A percentile compares a stretch with the other conserved stretches of the same genome.
These are phyloP conservation scores for Tiliacea aurago DNA, from an alignment of 2,888 invertebrate species.

Conservation along the genomic window DNA sequence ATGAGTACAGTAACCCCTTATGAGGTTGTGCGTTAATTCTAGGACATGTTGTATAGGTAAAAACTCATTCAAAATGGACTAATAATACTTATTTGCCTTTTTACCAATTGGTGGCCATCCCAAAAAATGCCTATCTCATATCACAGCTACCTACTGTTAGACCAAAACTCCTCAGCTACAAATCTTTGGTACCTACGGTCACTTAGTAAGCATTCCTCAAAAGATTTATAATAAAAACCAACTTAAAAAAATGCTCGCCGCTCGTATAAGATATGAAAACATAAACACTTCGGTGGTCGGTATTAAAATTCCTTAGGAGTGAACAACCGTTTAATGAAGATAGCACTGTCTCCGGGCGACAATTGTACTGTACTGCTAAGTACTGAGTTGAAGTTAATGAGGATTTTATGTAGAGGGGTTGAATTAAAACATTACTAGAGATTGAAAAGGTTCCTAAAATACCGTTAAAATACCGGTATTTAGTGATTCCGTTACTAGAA, in stretches of 20 bases:
- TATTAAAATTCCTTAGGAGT: slow-evolving; percentile 68
- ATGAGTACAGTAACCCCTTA: too few relatives aligned
- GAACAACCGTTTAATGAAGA: slow-evolving; percentile 68
- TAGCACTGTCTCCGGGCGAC: slow-evolving; percentile 35
- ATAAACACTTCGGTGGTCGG: slow-evolving; percentile 36
- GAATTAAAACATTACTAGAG: background rate
- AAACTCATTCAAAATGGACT: background rate
- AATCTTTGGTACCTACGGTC: background rate
- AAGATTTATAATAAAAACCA: slow-evolving; percentile 10
- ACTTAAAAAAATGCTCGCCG: background rate
- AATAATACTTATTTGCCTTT: too few relatives aligned
- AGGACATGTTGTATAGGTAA: too few relatives aligned
- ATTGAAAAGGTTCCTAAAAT: too few relatives aligned
- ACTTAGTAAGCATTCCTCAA: slow-evolving; percentile 17
- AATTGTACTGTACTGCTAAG: slow-evolving; percentile 8
- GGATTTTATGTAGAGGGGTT: slow-evolving; percentile 1
- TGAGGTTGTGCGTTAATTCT: too few relatives aligned
- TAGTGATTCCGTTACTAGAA: too few relatives aligned
- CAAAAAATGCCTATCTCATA: background rate
- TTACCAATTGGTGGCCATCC: too few relatives aligned
- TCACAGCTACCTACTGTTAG: background rate
- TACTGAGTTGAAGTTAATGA: slow-evolving; percentile 16
- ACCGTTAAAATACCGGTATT: too few relatives aligned
- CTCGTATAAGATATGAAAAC: slow-evolving; percentile 35
- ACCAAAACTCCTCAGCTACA: background rate